Base-by-base conservation (phyloP, 2,113 vertebrate genomes). In the Struthidea cinerea region DNA sequence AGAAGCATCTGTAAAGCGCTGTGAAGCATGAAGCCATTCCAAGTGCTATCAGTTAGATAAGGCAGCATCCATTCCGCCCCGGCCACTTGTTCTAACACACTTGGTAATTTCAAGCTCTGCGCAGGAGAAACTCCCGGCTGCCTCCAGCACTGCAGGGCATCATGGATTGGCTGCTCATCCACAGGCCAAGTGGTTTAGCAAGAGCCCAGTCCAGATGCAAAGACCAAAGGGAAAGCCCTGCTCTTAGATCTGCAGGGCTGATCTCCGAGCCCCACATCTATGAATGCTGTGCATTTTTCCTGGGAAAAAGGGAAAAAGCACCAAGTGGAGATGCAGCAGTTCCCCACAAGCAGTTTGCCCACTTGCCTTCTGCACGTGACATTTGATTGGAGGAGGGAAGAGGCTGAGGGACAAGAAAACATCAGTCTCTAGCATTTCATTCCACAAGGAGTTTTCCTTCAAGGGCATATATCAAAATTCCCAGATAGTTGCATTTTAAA, bases 1-100 rank as follows among this genome's bases (percentile, higher is more conserved):
- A 84, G 84, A 90, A 63, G 57, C 82, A 84, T 94, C 69, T 87
- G 87, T 57, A 35, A 86, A 84, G 71, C 52, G 16, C 82, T 83
- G 82, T 84, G 88, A 86, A 84, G 83, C 88, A 87, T 63, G 81
- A 78, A 96, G 57, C 44, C 63, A 22, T 91, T 91, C 86, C 84
- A 87, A 92, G 56, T 32, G 69, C 91, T 93, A 79, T 95, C 91
- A 89, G 86, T 95, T 80, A 93, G 97, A 94, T 97, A 97, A 96
- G 89, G 84, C 61, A 93, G 61, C 1, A 0, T 74, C 76, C 73
- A 83, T 39, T 84, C 90, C 0, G 0, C 20, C 59, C 74, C 3
- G 6, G 73, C 37, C 49, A 56, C 84, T 93, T 94, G 65, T 32
- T 63, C 67, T 74, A 8, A 87, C 55, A 63, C 33, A 46, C 6